Percentiles rank a stretch among this genome's conserved stretches.
These are phyloP conservation scores for Eupleurogrammus muticus DNA, from an alignment of 2,797 vertebrate species.

Conservation along the genomic window DNA sequence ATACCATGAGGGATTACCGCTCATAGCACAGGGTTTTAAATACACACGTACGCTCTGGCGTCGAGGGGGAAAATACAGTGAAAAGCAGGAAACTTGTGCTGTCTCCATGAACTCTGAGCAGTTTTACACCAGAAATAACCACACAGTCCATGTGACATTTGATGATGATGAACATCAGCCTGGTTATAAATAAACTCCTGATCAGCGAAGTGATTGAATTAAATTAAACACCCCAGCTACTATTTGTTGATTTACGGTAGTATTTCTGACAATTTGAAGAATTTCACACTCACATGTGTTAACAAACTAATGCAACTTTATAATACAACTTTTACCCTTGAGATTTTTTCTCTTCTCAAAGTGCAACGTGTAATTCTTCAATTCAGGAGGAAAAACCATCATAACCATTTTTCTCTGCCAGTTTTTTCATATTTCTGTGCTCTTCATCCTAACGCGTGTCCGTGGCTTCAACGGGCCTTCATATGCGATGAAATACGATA, in stretches of 20 bases:
- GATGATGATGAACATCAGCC: not conserved
- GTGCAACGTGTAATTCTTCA: not conserved
- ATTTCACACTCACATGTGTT: too few species aligned
- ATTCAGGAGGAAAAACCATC: not conserved
- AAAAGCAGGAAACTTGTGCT: not conserved
- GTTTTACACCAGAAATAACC: not conserved
- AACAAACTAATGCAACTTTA: too few species aligned
- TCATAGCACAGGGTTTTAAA: slow-evolving; percentile 14
- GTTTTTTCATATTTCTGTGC: too few species aligned
- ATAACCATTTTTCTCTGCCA: too few species aligned
- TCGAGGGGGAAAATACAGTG: not conserved
- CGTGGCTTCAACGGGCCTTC: not conserved
- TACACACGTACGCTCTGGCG: slow-evolving; percentile 1
- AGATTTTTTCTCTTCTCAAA: too few species aligned
- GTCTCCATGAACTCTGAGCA: not conserved
- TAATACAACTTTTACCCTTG: too few species aligned
- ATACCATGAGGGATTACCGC: slow-evolving; percentile 55
- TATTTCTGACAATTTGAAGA: too few species aligned
- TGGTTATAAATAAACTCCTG: too few species aligned
- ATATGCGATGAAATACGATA: not conserved
- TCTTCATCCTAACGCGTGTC: not conserved
- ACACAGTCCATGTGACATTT: not conserved
- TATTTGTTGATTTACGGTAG: too few species aligned
- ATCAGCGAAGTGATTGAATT: too few species aligned
- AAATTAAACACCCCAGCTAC: too few species aligned